Conservation (phyloP, 2,113 vertebrate genomes). For the Carassius gibelio region DNA sequence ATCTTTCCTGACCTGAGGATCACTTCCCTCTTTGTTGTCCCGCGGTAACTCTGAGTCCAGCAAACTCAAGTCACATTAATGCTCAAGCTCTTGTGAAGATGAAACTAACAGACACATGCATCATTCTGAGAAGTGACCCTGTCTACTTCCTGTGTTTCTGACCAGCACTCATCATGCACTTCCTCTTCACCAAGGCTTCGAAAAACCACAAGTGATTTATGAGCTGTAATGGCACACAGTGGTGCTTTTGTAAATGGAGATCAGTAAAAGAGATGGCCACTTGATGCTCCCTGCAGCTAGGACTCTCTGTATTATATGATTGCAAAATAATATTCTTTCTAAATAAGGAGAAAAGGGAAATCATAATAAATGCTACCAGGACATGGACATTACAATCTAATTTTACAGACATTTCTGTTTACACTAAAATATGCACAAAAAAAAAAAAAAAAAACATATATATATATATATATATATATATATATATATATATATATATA, state of each 20-base stretch:
- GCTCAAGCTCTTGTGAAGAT: not conserved
- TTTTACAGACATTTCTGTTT: too few relatives aligned
- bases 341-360: not conserved
- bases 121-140: conserved; percentile 9
- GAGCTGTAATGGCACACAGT: conserved; percentile 29
- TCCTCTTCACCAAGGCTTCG: conserved; percentile 35
- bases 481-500: too few relatives aligned
- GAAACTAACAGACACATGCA: not conserved
- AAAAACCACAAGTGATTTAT: conserved; percentile 46
- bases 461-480: too few relatives aligned
- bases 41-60: not conserved
- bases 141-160: conserved; percentile 40
- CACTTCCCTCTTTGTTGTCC: not conserved
- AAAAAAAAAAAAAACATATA: too few relatives aligned
- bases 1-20: not conserved
- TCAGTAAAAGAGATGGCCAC: not conserved
- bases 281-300: not conserved
- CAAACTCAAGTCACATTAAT: not conserved
- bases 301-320: not conserved
- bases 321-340: not conserved
- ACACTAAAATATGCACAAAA: too few relatives aligned
- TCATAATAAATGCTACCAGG: not conserved
- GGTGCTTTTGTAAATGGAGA: conserved; percentile 26
- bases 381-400: too few relatives aligned
- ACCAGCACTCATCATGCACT: conserved; percentile 31